Percentiles rank a stretch among this genome's conserved stretches.
phyloP scores from a whole-genome alignment of 2,888 invertebrate species.

The Melikaiella ostensackeni region DNA sequence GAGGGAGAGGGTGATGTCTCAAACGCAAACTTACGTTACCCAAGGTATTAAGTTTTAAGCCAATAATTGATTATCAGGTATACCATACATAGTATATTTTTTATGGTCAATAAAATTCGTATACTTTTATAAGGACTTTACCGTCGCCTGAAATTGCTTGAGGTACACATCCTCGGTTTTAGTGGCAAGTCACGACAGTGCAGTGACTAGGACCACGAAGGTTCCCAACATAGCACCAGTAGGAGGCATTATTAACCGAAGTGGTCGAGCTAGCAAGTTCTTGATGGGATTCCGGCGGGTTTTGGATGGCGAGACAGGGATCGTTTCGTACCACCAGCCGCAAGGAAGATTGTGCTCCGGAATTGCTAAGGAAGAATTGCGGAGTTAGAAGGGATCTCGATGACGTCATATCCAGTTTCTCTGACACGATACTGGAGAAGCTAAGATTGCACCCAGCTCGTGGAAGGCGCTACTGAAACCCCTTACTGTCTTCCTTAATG shows the following conservation, averaged over 20 bases:
- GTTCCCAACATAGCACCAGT: neutral
- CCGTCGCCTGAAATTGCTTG: neutral
- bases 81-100: too few species aligned
- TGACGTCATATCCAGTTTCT: conserved; percentile 69
- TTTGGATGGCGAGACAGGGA: conserved; percentile 39
- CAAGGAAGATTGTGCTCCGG: conserved; percentile 47
- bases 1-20: too few species aligned
- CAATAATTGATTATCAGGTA: too few species aligned
- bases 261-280: conserved; percentile 43
- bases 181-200: conserved; percentile 36
- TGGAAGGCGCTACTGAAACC: conserved; percentile 50
- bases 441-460: conserved; percentile 56
- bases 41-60: too few species aligned
- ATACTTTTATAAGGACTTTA: neutral
- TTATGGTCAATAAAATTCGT: too few species aligned
- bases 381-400: conserved; percentile 52
- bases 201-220: conserved; percentile 8
- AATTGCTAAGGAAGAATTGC: conserved; percentile 38
- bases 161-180: neutral
- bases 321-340: conserved; percentile 35
- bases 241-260: conserved; percentile 40
- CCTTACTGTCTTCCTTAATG: conserved; percentile 35
- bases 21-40: too few species aligned
- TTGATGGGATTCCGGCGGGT: conserved; percentile 48
- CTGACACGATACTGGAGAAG: conserved; percentile 60